Evolutionary conservation across 2,797 vertebrate genomes (phyloP), one percentile per base, ranked within the genome.

Genomic region (Rhinatrema bivittatum): DNA sequence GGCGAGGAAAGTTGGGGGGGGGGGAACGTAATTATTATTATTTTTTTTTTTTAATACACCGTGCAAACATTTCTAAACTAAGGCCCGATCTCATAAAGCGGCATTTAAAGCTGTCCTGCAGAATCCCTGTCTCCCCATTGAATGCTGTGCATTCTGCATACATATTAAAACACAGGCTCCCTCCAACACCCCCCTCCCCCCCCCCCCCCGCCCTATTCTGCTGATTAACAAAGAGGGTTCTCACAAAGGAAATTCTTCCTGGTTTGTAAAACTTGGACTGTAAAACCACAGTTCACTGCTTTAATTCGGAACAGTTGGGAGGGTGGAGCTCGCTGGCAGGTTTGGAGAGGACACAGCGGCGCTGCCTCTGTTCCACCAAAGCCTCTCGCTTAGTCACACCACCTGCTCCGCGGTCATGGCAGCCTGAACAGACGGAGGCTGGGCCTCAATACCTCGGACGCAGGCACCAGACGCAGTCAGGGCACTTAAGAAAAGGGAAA

Each of bases 271-370:
- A 91, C 87, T 91, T 74, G 78, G 85, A 87, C 88, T 90, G 82
- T 86, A 81, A 87, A 87, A 86, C 61, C 81, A 83, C 81, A 88
- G 81, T 73, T 86, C 85, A 89, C 78, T 83, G 87, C 60, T 79
- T 93, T 88, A 93, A 91, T 91, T 86, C 86, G 84, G 85, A 92
- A 93, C 93, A 97, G 91, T 93, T 94, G 91, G 88, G 90, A 89
- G 92, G 92, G 92, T 89, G 92, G 89, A 85, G 87, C 81, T 53
- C 14, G 33, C 65, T 68, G 84, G 74, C 82, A 86, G 85, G 87
- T 91, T 84, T 62, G 85, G 87, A 82, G 83, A 79, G 89, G 79
- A 80, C 81, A 63, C 53, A 78, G 79, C 74, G 66, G 70, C 78
- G 78, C 82, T 75, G 79, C 72, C 76, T 78, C 82, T 87, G 85